Evolutionary conservation across 2,113 vertebrate species (phyloP).

Genomic region (Perognathus longimembris): DNA sequence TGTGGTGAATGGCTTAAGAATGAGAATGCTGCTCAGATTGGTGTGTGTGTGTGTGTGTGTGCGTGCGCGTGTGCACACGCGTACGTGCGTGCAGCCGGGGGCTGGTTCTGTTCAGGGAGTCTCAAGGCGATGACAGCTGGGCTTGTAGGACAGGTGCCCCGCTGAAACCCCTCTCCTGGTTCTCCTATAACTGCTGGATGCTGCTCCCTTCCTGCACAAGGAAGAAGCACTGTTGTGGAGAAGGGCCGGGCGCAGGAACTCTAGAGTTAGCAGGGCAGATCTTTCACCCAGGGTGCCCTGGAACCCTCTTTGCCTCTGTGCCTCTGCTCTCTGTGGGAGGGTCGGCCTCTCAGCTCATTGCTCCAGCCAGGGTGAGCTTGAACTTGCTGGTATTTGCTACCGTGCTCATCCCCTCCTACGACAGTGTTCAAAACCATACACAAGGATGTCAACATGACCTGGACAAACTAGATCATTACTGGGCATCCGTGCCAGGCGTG

Average conservation of each 20-base stretch:
- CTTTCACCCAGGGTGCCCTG: rapidly evolving
- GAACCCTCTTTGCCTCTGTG: neutral
- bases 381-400: neutral
- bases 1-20: neutral
- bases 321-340: rapidly evolving
- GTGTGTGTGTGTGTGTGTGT: no score
- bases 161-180: no score
- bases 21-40: rapidly evolving
- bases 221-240: rapidly evolving
- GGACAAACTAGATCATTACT: neutral
- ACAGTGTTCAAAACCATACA: neutral
- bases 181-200: neutral
- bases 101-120: neutral
- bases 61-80: no score
- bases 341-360: neutral
- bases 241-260: neutral
- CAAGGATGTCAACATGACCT: neutral
- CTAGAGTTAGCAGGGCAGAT: neutral
- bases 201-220: neutral
- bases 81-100: no score
- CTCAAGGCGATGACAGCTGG: neutral
- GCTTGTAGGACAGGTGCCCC: neutral
- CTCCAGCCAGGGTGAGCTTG: neutral
- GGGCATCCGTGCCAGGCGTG: neutral
- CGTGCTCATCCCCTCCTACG: neutral